Evolutionary conservation across 2,113 vertebrate genomes (phyloP).

Genomic region (Neolamprologus devosi): DNA sequence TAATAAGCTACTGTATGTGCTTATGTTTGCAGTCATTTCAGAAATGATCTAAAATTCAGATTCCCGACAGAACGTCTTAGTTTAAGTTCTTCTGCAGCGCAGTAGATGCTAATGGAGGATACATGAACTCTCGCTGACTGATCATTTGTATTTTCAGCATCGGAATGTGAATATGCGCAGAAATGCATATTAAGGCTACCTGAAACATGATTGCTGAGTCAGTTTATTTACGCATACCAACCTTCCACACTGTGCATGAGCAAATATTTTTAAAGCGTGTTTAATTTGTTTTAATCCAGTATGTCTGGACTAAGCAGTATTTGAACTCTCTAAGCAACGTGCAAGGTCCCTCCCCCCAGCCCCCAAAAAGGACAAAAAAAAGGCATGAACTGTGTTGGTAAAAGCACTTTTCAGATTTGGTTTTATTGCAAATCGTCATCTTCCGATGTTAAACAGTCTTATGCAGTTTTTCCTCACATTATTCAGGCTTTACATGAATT

Average conservation of each 20-base stretch:
- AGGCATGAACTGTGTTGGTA: not conserved
- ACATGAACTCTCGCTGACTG: not conserved
- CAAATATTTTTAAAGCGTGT: not conserved
- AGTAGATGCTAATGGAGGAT: not conserved
- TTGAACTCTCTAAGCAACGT: not conserved
- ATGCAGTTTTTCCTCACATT: not conserved
- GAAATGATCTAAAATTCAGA: not conserved
- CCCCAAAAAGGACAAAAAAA: too few species aligned
- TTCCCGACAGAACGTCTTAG: slow-evolving; percentile 16
- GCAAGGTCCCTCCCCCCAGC: not conserved
- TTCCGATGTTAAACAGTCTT: not conserved
- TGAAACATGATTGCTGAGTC: not conserved
- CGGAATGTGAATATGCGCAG: not conserved
- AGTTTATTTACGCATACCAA: not conserved
- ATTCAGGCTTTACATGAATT: not conserved
- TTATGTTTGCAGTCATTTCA: slow-evolving; percentile 45
- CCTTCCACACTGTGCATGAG: not conserved
- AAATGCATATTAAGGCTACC: not conserved
- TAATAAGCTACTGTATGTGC: slow-evolving; percentile 46
- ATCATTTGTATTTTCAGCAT: not conserved
- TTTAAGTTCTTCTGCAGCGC: not conserved
- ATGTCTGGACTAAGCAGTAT: not conserved
- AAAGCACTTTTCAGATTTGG: not conserved
- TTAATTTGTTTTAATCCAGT: not conserved
- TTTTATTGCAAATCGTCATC: not conserved